Evolutionary conservation across 2,797 vertebrate genomes (phyloP), one percentile per base, ranked within the genome.

Genomic region (Heterohyrax brucei): DNA sequence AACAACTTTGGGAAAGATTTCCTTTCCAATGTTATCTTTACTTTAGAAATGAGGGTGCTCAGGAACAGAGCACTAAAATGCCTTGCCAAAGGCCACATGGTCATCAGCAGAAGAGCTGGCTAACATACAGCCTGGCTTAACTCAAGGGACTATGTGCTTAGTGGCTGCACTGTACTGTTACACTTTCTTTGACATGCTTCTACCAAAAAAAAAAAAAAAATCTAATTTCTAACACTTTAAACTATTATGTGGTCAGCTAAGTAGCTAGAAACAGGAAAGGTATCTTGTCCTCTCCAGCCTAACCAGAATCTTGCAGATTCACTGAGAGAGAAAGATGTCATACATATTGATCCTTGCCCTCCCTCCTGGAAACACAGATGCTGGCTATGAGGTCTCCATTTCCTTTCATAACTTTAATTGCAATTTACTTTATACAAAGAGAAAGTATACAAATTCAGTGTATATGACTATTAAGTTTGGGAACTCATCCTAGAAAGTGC

Each of bases 41-140:
- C 56, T 73, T 80, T 77, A 72, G 75, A 83, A 73, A 76, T 46
- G n/a, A 80, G 86, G 86, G 87, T 80, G 64, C 48, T 50, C 70
- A 96, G 8, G 75, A 76, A 70, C 46, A 50, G 66, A 56, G 16
- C 76, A 62, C 10, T 48, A n/a, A 73, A 16, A 7, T 21, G 13
- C 19, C 59, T 48, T 12, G 33, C 30, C 48, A 56, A 21, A 78
- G 62, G 19, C 50, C 22, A n/a, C 0, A n/a, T 0, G 33, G 91
- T 14, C 66, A 9, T 14, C 7, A 88, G 76, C 19, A 53, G 48
- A 64, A 44, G 26, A 12, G 33, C 13, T 24, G 64, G 48, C 30
- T 80, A 28, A 44, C 10, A 73, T 3, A 3, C 3, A 19, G 33
- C 14, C 0, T 18, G 82, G 79, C 39, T 22, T 1, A 26, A 44